Percentiles rank a stretch among this genome's conserved stretches.
Conservation (phyloP, 2,888 invertebrate species). For the Syrista parreyssii region DNA sequence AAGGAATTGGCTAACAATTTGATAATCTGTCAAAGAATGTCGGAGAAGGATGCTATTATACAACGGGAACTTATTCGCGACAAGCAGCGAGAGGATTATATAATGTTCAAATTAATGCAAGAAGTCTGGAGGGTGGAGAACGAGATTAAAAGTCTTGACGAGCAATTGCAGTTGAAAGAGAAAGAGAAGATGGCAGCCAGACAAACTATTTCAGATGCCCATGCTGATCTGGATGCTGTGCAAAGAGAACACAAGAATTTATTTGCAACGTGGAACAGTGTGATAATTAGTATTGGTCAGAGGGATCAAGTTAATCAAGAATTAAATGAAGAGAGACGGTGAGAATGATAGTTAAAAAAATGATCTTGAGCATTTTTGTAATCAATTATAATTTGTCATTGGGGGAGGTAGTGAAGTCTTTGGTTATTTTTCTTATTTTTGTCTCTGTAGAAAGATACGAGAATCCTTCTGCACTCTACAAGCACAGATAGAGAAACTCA, state of each 20-base stretch:
- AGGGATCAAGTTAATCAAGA: constrained; percentile 76
- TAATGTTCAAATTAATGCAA: constrained; percentile 75
- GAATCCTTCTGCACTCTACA: constrained; percentile 71
- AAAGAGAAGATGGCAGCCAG: constrained; percentile 72
- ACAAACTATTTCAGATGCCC: constrained; percentile 75
- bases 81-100: constrained; percentile 70
- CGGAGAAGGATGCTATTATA: constrained; percentile 68
- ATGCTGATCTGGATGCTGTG: constrained; percentile 78
- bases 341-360: constrained; percentile 39
- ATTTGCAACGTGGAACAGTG: constrained; percentile 80
- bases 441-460: constrained; percentile 68
- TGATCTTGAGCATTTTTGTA: constrained; percentile 11
- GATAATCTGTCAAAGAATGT: constrained; percentile 73
- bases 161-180: constrained; percentile 76
- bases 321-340: constrained; percentile 73
- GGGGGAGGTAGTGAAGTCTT: background rate
- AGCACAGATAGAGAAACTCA: constrained; percentile 74
- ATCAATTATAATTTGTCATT: constrained; percentile 9
- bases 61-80: constrained; percentile 60
- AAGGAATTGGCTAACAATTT: constrained; percentile 74
- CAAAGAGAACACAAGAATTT: constrained; percentile 78
- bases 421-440: constrained; percentile 31
- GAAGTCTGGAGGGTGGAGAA: constrained; percentile 79
- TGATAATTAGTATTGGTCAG: constrained; percentile 77
- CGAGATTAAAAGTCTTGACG: constrained; percentile 73